Conservation (phyloP, 2,888 invertebrate species). For the Dysmachus trigonus region DNA sequence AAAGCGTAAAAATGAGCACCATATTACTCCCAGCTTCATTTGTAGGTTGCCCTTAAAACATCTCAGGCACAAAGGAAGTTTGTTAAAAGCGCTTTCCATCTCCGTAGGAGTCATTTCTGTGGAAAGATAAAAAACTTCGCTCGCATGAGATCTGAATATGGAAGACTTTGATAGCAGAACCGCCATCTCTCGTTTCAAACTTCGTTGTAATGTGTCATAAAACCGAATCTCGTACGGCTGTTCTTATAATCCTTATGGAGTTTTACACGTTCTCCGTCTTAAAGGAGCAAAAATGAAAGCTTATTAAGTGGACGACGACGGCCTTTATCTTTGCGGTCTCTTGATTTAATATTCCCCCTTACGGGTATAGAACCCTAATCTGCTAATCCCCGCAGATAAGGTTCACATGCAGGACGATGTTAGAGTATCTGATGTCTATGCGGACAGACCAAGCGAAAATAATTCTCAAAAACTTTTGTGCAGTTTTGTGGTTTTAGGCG, state of each 20-base stretch:
- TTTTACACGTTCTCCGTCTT: neutral
- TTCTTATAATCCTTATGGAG: neutral
- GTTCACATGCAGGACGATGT: neutral
- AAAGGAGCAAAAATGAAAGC: constrained; percentile 5
- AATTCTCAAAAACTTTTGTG: constrained; percentile 39
- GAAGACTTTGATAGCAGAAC: neutral
- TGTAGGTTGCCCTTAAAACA: neutral
- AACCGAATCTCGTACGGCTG: neutral
- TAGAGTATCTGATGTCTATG: constrained; percentile 1
- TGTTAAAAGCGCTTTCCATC: neutral
- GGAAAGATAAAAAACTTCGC: neutral
- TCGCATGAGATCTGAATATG: neutral
- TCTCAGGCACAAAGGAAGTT: neutral
- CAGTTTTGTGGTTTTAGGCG: constrained; percentile 16
- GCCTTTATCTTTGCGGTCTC: constrained; percentile 38
- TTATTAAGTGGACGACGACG: neutral
- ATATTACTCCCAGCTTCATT: neutral
- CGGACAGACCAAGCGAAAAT: constrained; percentile 17
- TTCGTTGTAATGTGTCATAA: neutral
- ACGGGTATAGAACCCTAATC: neutral
- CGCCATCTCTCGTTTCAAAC: neutral
- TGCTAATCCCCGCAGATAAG: constrained; percentile 9
- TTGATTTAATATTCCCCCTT: constrained; percentile 11
- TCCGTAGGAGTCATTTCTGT: neutral
- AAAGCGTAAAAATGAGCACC: neutral